phyloP scores from a whole-genome alignment of 2,888 invertebrate genomes.

The Scaptomyza polygonia region DNA sequence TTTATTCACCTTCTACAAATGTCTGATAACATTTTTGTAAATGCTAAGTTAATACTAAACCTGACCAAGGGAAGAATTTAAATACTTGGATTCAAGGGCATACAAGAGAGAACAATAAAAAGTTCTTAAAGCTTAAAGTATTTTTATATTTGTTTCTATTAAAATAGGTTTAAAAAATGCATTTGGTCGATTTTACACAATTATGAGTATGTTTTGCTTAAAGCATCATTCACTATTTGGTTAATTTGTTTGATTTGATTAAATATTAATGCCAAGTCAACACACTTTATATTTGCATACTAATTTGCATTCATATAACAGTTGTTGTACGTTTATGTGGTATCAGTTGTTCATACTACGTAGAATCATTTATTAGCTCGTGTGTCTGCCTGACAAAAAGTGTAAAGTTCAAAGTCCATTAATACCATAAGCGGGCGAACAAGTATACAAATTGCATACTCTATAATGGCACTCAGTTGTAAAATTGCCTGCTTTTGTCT shows the following conservation, averaged over 20 bases:
- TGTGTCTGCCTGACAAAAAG: slow-evolving; percentile 11
- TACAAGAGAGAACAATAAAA: background rate
- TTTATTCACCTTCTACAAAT: background rate
- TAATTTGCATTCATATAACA: slow-evolving; percentile 3
- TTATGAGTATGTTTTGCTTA: background rate
- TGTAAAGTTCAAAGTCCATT: slow-evolving; percentile 54
- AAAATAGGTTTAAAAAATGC: background rate
- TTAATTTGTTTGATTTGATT: slow-evolving; percentile 1
- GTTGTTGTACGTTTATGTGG: slow-evolving; percentile 5
- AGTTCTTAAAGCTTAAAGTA: background rate
- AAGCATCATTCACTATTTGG: background rate
- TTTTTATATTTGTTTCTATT: background rate
- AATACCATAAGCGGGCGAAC: slow-evolving; percentile 5
- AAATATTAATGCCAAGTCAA: background rate
- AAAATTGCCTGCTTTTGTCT: slow-evolving; percentile 23
- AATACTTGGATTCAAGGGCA: slow-evolving; percentile 6
- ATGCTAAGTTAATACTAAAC: background rate
- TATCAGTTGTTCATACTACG: background rate
- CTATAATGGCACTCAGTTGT: slow-evolving; percentile 17
- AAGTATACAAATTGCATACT: background rate
- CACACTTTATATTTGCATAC: slow-evolving; percentile 10
- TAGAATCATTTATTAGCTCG: background rate
- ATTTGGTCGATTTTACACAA: background rate
- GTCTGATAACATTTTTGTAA: background rate
- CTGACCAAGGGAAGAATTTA: background rate